phyloP scores from a whole-genome alignment of 2,113 vertebrate species.

The Ageneiosus marmoratus region DNA sequence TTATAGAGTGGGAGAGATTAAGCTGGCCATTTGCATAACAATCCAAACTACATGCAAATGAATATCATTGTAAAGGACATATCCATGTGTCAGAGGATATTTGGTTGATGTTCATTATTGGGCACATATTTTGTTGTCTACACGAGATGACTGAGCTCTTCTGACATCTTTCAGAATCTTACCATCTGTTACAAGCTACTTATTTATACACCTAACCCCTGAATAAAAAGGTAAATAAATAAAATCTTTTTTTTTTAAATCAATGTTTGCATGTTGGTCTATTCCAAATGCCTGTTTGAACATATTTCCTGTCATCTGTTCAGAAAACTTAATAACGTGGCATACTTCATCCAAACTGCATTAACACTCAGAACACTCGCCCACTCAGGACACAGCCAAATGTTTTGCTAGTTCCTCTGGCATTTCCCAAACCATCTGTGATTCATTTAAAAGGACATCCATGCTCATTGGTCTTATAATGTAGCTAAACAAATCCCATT shows the following conservation, averaged over 20 bases:
- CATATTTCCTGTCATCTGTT: background rate
- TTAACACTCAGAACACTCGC: constrained; percentile 10
- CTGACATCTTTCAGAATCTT: background rate
- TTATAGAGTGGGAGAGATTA: background rate
- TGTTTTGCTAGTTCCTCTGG: constrained; percentile 16
- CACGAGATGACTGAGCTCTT: background rate
- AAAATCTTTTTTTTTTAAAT: too few relatives aligned
- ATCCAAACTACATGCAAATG: background rate
- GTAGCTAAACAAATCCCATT: background rate
- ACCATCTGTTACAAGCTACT: background rate
- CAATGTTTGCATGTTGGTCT: too few relatives aligned
- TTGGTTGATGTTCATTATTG: background rate
- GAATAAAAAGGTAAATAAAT: background rate
- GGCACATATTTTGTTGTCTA: background rate
- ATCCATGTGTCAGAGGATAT: background rate
- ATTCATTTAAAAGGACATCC: background rate
- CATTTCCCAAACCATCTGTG: constrained; percentile 36
- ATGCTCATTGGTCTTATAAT: background rate
- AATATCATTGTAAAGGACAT: background rate
- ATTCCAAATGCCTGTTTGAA: background rate
- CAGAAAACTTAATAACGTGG: background rate
- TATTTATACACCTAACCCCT: background rate
- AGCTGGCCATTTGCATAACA: background rate
- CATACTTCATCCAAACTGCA: background rate
- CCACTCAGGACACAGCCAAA: constrained; percentile 1